phyloP scores from a whole-genome alignment of 2,113 vertebrate species.

The Bostrychus sinensis region DNA sequence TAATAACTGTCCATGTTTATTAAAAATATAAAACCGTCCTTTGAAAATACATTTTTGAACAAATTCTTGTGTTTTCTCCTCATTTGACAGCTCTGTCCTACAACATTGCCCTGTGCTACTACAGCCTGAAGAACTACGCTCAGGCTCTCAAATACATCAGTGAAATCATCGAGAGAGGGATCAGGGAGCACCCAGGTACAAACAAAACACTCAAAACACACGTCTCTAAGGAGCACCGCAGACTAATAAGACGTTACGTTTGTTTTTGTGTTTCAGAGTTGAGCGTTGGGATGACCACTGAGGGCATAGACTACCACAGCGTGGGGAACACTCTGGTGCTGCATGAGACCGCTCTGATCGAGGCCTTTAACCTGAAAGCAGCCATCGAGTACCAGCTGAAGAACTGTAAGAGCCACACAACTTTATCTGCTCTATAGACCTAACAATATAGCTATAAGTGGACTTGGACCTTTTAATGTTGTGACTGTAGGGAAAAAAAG shows the following conservation, averaged over 20 bases:
- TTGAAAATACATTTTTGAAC: no score
- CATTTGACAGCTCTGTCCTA: conserved; percentile 86
- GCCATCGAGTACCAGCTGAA: conserved; percentile 92
- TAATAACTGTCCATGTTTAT: no score
- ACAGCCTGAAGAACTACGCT: conserved; percentile 85
- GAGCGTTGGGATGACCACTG: conserved; percentile 89
- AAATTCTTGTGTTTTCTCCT: neutral
- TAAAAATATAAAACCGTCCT: no score
- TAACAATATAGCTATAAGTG: no score
- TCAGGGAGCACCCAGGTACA: conserved; percentile 88
- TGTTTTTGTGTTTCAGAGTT: conserved; percentile 78
- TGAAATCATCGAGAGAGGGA: conserved; percentile 89
- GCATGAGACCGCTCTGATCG: conserved; percentile 91
- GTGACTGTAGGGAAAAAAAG: no score
- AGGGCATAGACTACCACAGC: conserved; percentile 91
- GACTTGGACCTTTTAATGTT: no score
- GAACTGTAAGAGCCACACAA: conserved; percentile 76
- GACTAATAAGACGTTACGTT: neutral
- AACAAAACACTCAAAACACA: neutral
- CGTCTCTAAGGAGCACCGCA: no score
- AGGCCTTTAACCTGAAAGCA: conserved; percentile 96
- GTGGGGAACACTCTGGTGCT: conserved; percentile 94
- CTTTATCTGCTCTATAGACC: no score
- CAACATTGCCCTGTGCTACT: conserved; percentile 91
- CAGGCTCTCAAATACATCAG: conserved; percentile 87